Base-by-base conservation (phyloP, 2,888 invertebrate species). In the Cybosia mesomella region DNA sequence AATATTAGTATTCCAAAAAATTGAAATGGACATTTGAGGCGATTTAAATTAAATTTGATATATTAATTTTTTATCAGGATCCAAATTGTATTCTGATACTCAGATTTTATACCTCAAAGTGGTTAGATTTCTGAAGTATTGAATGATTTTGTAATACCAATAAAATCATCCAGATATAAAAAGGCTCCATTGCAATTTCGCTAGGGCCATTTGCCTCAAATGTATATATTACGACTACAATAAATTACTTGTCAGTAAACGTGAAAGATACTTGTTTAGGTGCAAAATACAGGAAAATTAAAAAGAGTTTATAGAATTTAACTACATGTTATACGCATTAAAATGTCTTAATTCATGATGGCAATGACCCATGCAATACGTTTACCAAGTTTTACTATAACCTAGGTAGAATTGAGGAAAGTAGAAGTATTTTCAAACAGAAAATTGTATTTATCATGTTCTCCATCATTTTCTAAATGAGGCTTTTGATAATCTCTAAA, bases 301-400 rank as follows among this genome's bases (percentile, higher is more conserved):
- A 75, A 68, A 75, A 69, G 77, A 76, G 72, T 68, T 66, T 58
- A 82, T 75, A 81, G 81, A 82, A 74, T 67, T 82, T 84, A 87
- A 86, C 91, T 92, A 91, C 80, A 58, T 86, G 93, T 94, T 94
- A 94, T 87, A 87, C 87, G 92, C 92, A 84, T 86, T 94, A 94
- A 90, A 84, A 94, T 94, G 94, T 90, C 87, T 93, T 94, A 93
- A 90, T 89, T 81, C 80, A 83, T 92, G 93, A 92, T 85, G 82
- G 92, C 89, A 72, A 80, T 87, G 85, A 86, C 75, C 53, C 93
- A 93, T 92, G 93, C 93, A 87, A 55, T 36, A 62, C 55, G 43
- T n/a, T 21, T 58, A 55, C 39, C 5, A 32, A 53, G 49, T 53
- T 54, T 54, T 62, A 58, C n/a, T 32, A 13, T 55, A 58, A 64